Evolutionary conservation across 2,113 vertebrate species (phyloP).

Genomic region (Psittacus erithacus): DNA sequence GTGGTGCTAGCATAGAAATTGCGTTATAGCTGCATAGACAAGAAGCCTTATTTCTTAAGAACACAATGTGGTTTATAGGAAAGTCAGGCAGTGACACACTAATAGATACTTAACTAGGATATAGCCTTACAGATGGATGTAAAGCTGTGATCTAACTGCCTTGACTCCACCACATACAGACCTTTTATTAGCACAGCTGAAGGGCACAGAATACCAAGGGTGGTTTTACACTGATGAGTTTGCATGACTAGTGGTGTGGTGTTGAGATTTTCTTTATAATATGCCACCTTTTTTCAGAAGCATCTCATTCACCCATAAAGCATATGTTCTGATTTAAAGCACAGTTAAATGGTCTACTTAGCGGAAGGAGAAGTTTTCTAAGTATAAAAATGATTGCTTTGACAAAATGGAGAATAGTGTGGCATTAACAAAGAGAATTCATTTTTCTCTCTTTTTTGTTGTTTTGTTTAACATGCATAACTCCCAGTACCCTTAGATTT

Average conservation of each 20-base stretch:
- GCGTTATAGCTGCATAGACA: not conserved
- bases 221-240: not conserved
- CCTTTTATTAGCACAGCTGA: not conserved
- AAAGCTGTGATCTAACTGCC: not conserved
- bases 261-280: conserved; percentile 8
- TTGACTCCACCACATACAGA: not conserved
- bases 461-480: not conserved
- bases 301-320: conserved; percentile 39
- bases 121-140: not conserved
- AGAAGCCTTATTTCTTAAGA: not conserved
- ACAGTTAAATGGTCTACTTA: not conserved
- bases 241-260: not conserved
- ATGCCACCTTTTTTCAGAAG: conserved; percentile 8
- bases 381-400: conserved; percentile 60
- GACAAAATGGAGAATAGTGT: conserved; percentile 27
- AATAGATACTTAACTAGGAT: not conserved
- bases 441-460: not conserved
- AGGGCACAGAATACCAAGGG: not conserved
- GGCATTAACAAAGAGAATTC: conserved; percentile 19
- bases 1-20: not conserved
- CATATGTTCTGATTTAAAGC: not conserved
- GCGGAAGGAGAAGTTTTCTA: conserved; percentile 38
- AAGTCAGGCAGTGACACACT: not conserved
- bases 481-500: not conserved
- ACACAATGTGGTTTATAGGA: not conserved